A percentile compares a stretch with the other conserved stretches of the same genome.
These are phyloP conservation scores for Drosophila lacteicornis DNA, from an alignment of 1,140 invertebrate species.

Conservation along the genomic window DNA sequence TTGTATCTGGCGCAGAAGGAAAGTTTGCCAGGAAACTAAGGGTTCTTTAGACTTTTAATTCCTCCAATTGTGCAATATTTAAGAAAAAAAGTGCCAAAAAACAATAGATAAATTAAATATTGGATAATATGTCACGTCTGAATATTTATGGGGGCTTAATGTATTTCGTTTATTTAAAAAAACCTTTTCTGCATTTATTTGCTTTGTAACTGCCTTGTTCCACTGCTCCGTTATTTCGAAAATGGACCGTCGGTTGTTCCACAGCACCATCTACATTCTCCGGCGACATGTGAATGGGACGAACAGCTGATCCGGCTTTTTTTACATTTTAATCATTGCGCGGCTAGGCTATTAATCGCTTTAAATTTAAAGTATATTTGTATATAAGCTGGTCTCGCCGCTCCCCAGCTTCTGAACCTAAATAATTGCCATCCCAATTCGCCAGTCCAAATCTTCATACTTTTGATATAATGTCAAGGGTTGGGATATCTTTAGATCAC, in stretches of 20 bases:
- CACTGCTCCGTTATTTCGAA: too few species aligned
- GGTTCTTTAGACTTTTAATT: too few species aligned
- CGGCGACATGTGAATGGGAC: too few species aligned
- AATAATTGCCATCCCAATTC: not conserved
- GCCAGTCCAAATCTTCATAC: not conserved
- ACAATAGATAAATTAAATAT: not conserved
- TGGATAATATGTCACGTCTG: too few species aligned
- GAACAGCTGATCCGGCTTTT: too few species aligned
- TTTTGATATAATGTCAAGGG: not conserved
- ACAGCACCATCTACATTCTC: too few species aligned
- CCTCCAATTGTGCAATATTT: too few species aligned
- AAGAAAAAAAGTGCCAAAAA: conserved; percentile 1
- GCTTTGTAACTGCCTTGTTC: too few species aligned
- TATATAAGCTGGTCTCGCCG: not conserved
- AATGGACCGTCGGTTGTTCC: too few species aligned
- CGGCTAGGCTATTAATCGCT: not conserved
- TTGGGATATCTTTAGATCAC: not conserved
- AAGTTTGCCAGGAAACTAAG: not conserved
- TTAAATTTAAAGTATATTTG: not conserved
- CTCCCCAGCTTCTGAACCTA: not conserved
- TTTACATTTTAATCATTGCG: too few species aligned
- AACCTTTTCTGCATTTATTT: not conserved
- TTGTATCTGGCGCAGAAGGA: conserved; percentile 19
- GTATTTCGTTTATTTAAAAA: not conserved
- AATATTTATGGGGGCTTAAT: not conserved